phyloP scores from a whole-genome alignment of 2,888 invertebrate genomes.

The Danaus chrysippus region DNA sequence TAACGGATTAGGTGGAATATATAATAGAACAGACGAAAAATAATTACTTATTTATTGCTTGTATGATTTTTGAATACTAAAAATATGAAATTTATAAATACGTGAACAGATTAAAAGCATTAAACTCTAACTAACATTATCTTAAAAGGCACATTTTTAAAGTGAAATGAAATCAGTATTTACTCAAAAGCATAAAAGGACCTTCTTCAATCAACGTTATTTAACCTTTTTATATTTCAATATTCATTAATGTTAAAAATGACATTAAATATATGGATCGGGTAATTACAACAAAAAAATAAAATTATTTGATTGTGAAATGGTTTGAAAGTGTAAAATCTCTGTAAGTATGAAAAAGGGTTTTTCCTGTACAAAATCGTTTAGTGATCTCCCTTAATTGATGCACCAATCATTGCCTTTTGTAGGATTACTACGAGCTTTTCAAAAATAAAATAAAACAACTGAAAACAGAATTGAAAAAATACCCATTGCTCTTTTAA shows the following conservation, averaged over 20 bases:
- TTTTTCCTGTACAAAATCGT: not conserved
- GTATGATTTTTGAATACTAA: too few species aligned
- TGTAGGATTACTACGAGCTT: slow-evolving; percentile 2
- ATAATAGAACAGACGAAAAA: slow-evolving; percentile 9
- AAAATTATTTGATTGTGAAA: slow-evolving; percentile 2
- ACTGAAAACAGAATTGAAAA: not conserved
- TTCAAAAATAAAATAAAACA: slow-evolving; percentile 1
- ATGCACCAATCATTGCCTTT: slow-evolving; percentile 8
- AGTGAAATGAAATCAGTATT: too few species aligned
- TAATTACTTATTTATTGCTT: not conserved
- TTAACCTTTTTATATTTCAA: too few species aligned
- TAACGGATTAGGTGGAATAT: slow-evolving; percentile 20
- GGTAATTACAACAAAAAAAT: not conserved
- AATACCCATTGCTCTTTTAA: not conserved
- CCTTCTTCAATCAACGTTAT: too few species aligned
- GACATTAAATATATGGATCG: too few species aligned
- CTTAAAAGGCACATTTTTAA: too few species aligned
- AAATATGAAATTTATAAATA: too few species aligned
- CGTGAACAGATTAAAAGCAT: too few species aligned
- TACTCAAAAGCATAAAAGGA: too few species aligned
- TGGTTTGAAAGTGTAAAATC: not conserved
- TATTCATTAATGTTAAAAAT: too few species aligned
- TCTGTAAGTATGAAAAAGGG: not conserved
- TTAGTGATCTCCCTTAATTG: slow-evolving; percentile 5
- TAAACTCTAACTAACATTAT: too few species aligned